A percentile compares a stretch with the other conserved stretches of the same genome.
Conservation (phyloP, 2,113 vertebrate genomes). For the Archocentrus centrarchus region DNA sequence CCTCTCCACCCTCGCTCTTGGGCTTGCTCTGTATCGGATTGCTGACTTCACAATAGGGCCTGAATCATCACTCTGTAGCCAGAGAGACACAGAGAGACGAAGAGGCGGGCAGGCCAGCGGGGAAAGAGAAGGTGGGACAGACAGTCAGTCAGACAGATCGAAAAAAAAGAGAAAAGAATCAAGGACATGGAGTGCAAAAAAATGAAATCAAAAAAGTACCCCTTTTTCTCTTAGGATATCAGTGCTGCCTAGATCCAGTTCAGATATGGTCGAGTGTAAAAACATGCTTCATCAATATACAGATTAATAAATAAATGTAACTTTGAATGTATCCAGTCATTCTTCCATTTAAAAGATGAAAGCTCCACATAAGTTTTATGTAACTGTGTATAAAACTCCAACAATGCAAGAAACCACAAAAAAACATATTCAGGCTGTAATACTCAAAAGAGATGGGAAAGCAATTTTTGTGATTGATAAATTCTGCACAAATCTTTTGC, state of each 20-base stretch:
- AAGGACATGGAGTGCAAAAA: neutral
- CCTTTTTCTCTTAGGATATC: neutral
- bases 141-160: slow-evolving; percentile 3
- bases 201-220: neutral
- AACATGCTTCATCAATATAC: neutral
- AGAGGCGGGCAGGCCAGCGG: slow-evolving; percentile 35
- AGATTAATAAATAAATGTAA: neutral
- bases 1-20: slow-evolving; percentile 29
- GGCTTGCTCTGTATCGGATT: slow-evolving; percentile 73
- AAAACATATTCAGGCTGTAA: neutral
- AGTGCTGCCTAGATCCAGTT: neutral
- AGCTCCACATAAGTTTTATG: no score
- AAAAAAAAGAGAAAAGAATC: neutral
- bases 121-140: slow-evolving; percentile 45
- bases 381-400: no score
- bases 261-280: neutral
- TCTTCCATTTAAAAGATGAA: neutral
- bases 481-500: neutral
- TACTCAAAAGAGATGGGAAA: neutral
- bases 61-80: slow-evolving; percentile 73
- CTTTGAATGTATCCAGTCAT: neutral
- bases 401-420: no score
- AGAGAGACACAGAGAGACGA: slow-evolving; percentile 59
- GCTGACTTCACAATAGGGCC: slow-evolving; percentile 74
- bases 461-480: neutral